Evolutionary conservation across 2,797 vertebrate species (phyloP), one percentile per base, ranked within the genome.

Genomic region (Sus cebifrons): DNA sequence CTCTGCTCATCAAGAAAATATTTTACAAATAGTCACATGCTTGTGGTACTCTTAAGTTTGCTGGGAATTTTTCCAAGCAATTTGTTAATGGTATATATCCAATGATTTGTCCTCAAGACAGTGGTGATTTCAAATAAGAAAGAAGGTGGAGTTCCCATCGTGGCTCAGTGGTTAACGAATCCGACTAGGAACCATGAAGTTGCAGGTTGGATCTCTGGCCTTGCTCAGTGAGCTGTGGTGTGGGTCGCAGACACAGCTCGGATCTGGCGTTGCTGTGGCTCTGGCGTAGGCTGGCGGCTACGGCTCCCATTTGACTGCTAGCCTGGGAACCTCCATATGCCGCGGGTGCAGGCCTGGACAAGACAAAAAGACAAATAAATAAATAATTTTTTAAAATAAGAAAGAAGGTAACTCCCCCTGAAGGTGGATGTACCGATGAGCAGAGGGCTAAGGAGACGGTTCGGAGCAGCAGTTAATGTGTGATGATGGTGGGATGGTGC

Each of bases 391-490:
- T 3, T 3, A 36, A 78, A 73, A 56, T 56, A 92, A 77, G 11
- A 52, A 94, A 82, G 79, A 89, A 83, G 13, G 44, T 62, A 83
- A 68, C 79, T 83, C 92, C 36, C n/a, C 82, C 49, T 71, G 29
- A 87, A 94, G 86, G 85, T 40, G 32, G 17, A 67, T 27, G 5
- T 56, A 64, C 67, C 32, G 71, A 87, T 62, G 52, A 84, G 29
- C 18, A 52, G 49, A 84, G 29, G n/a, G 16, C 49, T 91, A 54
- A 44, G 21, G 44, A 56, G 81, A 89, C 65, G 18, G 16, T 81
- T 32, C 36, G 40, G 65, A 88, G 36, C 23, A 49, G 40, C 29
- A 54, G 17, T 84, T 44, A 68, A 23, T n/a, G 23, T 27, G 15
- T 58, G 32, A 3, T 27, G 6, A 14, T 52, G 52, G 64, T 62